Evolutionary conservation across 1,140 invertebrate species (phyloP).

Genomic region (Epicauta chinensis): DNA sequence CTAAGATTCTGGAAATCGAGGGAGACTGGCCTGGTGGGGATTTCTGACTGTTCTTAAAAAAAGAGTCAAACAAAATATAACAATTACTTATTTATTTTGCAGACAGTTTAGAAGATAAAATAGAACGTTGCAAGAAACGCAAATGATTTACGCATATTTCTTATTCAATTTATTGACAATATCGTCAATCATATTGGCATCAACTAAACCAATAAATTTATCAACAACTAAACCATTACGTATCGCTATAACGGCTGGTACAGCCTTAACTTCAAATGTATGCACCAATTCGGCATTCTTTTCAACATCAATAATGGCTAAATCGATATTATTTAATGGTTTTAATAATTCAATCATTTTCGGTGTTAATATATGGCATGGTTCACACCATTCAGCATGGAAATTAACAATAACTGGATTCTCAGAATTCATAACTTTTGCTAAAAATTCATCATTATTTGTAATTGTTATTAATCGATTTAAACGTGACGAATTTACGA

Average conservation of each 20-base stretch:
- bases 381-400: constrained; percentile 91
- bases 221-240: constrained; percentile 83
- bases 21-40: too few relatives aligned
- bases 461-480: constrained; percentile 50
- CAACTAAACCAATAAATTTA: constrained; percentile 87
- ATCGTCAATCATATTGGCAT: constrained; percentile 75
- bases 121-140: constrained; percentile 33
- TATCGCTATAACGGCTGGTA: constrained; percentile 85
- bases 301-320: constrained; percentile 92
- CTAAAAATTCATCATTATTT: constrained; percentile 51
- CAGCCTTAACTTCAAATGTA: constrained; percentile 80
- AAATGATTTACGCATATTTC: constrained; percentile 8
- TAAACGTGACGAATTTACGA: constrained; percentile 25
- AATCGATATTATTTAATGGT: constrained; percentile 67
- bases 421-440: constrained; percentile 72
- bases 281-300: constrained; percentile 76
- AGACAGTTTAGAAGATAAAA: constrained; percentile 38
- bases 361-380: constrained; percentile 90
- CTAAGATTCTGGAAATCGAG: too few relatives aligned
- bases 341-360: constrained; percentile 78
- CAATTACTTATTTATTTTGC: constrained; percentile 13
- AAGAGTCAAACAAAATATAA: too few relatives aligned
- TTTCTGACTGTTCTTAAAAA: constrained; percentile 4
- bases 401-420: constrained; percentile 81
- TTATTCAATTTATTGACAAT: constrained; percentile 71